A percentile compares a stretch with the other conserved stretches of the same genome.
Conservation (phyloP, 2,888 invertebrate species). For the Diogma glabrata region DNA sequence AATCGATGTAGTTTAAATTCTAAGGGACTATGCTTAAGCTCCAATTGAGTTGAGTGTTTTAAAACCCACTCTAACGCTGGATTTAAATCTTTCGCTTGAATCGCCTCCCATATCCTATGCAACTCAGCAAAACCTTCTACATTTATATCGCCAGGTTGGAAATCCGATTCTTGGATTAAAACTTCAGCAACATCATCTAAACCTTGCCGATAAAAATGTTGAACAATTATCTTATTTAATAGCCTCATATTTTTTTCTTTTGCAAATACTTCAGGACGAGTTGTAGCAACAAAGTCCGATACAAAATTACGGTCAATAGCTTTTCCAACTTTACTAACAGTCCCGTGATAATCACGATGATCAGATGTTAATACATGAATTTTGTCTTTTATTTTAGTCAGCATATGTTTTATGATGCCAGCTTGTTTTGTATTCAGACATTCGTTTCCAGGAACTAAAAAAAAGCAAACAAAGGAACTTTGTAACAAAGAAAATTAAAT, state of each 20-base stretch:
- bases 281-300: slow-evolving; percentile 80
- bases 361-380: slow-evolving; percentile 75
- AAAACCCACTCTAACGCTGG: slow-evolving; percentile 84
- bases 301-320: slow-evolving; percentile 92
- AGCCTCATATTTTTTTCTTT: slow-evolving; percentile 49
- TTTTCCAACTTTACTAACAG: slow-evolving; percentile 89
- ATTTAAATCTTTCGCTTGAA: slow-evolving; percentile 67
- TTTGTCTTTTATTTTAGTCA: slow-evolving; percentile 69
- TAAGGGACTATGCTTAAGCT: slow-evolving; percentile 53
- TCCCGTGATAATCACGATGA: slow-evolving; percentile 62
- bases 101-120: slow-evolving; percentile 77
- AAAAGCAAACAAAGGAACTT: not conserved
- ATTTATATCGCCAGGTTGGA: slow-evolving; percentile 44
- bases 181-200: slow-evolving; percentile 86
- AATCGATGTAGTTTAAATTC: slow-evolving; percentile 75
- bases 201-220: slow-evolving; percentile 92
- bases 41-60: slow-evolving; percentile 58
- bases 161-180: slow-evolving; percentile 52
- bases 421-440: slow-evolving; percentile 59
- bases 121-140: slow-evolving; percentile 64
- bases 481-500: not conserved
- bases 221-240: slow-evolving; percentile 82
- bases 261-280: slow-evolving; percentile 64
- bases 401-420: slow-evolving; percentile 58
- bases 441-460: slow-evolving; percentile 51